Percentiles rank a stretch among this genome's conserved stretches.
Evolutionary conservation across 2,113 vertebrate genomes (phyloP).

Genomic region (Cisticola juncidis): DNA sequence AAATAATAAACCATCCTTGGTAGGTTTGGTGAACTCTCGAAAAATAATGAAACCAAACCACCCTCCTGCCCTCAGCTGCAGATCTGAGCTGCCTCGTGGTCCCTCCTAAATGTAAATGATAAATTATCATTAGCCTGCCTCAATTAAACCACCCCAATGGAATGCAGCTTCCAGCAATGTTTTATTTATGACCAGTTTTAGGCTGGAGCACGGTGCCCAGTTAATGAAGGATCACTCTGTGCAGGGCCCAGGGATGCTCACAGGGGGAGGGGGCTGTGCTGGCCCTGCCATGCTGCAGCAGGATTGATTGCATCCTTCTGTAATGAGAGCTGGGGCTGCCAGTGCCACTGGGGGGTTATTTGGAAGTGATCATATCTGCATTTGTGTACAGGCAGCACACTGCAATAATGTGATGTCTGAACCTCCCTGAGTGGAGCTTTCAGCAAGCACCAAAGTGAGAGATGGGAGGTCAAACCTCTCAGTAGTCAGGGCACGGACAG

Average conservation of each 20-base stretch:
- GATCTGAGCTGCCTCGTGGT: neutral
- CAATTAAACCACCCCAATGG: conserved; percentile 16
- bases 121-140: conserved; percentile 19
- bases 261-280: neutral
- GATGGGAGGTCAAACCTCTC: neutral
- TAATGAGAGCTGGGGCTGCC: conserved; percentile 29
- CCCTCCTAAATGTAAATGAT: neutral
- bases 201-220: conserved; percentile 15
- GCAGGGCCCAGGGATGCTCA: conserved; percentile 17
- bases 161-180: conserved; percentile 21
- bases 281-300: neutral
- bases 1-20: conserved; percentile 19
- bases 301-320: conserved; percentile 14
- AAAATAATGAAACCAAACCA: neutral
- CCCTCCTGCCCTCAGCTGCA: neutral
- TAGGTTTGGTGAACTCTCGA: conserved; percentile 1
- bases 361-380: neutral
- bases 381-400: neutral
- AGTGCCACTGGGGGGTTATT: conserved; percentile 6
- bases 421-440: neutral
- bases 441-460: neutral
- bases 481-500: neutral
- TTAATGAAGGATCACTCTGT: conserved; percentile 39
- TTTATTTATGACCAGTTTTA: conserved; percentile 51
- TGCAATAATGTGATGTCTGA: neutral